Percentiles rank a stretch among this genome's conserved stretches.
Conservation (phyloP, 2,888 invertebrate species). For the Ametastegia equiseti region DNA sequence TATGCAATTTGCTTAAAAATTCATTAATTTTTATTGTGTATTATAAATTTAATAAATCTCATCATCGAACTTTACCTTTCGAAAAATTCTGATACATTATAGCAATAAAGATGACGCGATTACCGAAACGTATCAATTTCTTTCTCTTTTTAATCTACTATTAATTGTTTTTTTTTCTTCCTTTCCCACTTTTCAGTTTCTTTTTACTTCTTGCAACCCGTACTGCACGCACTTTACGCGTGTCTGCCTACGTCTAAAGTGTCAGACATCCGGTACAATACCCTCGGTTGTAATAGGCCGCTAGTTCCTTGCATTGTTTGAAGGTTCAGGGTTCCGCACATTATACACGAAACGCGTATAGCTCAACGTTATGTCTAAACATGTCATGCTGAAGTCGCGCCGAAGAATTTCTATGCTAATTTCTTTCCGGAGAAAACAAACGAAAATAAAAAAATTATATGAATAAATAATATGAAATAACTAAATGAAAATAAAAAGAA, state of each 20-base stretch:
- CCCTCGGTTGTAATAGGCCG: constrained; percentile 71
- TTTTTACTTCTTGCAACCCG: constrained; percentile 32
- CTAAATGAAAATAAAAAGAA: not conserved
- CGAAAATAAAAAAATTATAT: not conserved
- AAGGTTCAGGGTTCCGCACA: constrained; percentile 63
- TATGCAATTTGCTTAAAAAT: no score
- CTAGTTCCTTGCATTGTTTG: constrained; percentile 72
- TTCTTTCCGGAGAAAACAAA: not conserved
- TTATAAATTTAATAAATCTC: no score
- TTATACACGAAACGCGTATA: not conserved
- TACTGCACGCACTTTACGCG: constrained; percentile 53
- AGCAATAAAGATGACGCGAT: not conserved
- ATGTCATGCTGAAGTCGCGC: not conserved
- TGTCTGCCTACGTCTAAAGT: constrained; percentile 58
- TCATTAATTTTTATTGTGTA: no score
- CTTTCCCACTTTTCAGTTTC: not conserved
- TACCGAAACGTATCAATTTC: constrained; percentile 4
- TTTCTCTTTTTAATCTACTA: not conserved
- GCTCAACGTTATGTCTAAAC: constrained; percentile 10
- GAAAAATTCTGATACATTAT: not conserved
- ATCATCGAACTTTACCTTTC: no score
- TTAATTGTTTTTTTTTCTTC: not conserved
- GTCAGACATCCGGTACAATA: constrained; percentile 74
- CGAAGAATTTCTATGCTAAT: constrained; percentile 23
- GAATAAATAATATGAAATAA: no score